Percentiles rank a stretch among this genome's conserved stretches.
Evolutionary conservation across 2,113 vertebrate species (phyloP).

Genomic region (Phyllopteryx taeniolatus): DNA sequence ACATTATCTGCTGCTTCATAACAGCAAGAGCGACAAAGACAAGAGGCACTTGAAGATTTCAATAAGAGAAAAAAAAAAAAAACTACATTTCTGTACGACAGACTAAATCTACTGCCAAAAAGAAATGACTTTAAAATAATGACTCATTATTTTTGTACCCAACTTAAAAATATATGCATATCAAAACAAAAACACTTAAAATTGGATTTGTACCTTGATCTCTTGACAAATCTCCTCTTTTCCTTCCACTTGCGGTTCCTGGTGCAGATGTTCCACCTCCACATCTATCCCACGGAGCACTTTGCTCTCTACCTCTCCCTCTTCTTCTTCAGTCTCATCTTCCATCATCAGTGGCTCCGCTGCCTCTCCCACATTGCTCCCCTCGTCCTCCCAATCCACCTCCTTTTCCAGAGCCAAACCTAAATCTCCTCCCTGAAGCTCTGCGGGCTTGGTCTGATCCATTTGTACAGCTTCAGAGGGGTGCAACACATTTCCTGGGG

Average conservation of each 20-base stretch:
- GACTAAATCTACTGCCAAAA: not conserved
- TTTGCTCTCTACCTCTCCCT: conserved; percentile 30
- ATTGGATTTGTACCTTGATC: conserved; percentile 34
- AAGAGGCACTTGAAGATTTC: not conserved
- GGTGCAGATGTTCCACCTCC: conserved; percentile 37
- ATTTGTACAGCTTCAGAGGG: conserved; percentile 47
- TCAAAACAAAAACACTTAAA: not conserved
- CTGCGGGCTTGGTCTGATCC: conserved; percentile 54
- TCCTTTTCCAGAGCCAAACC: conserved; percentile 46
- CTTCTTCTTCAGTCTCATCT: conserved; percentile 58
- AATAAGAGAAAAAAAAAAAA: not conserved
- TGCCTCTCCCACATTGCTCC: conserved; percentile 43
- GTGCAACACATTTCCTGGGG: conserved; percentile 33
- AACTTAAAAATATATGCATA: not conserved
- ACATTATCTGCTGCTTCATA: too few relatives aligned
- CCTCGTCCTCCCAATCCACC: conserved; percentile 42
- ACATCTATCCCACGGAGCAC: conserved; percentile 34
- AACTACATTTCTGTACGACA: not conserved
- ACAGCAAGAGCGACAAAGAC: not conserved
- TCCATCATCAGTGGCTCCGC: conserved; percentile 57
- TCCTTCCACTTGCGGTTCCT: conserved; percentile 21
- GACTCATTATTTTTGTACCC: not conserved
- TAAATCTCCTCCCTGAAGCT: conserved; percentile 59
- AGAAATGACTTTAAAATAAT: not conserved
- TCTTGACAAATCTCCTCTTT: conserved; percentile 29